These are phyloP conservation scores for Tokudaia tokunoshimensis DNA, from an alignment of 2,797 vertebrate species.

Conservation along the genomic window DNA sequence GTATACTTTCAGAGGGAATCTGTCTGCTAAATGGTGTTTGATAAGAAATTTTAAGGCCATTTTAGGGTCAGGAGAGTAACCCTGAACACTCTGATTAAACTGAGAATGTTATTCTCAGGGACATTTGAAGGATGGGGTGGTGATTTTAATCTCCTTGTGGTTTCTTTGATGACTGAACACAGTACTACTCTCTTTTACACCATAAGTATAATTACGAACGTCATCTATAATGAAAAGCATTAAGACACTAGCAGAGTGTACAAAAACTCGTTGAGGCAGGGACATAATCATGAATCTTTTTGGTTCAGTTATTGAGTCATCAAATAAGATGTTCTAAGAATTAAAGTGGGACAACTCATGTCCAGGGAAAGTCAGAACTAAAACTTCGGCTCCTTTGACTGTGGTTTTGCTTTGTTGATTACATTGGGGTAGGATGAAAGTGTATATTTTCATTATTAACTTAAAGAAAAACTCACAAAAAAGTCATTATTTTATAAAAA, in stretches of 20 bases:
- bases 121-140: not conserved
- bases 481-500: slow-evolving; percentile 43
- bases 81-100: not conserved
- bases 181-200: not conserved
- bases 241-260: not conserved
- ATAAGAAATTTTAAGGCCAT: slow-evolving; percentile 50
- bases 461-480: slow-evolving; percentile 50
- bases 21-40: not conserved
- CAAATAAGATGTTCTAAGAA: not conserved
- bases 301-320: not conserved
- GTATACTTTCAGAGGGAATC: not conserved
- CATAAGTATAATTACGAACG: not conserved
- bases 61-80: not conserved
- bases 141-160: not conserved
- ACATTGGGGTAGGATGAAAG: not conserved
- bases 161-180: not conserved
- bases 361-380: not conserved
- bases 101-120: not conserved
- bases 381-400: not conserved
- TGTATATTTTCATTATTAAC: not conserved
- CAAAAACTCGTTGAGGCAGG: not conserved
- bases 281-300: not conserved
- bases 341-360: not conserved
- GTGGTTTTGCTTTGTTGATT: not conserved
- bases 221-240: not conserved